These are phyloP conservation scores for Monochamus alternatus DNA, from an alignment of 2,888 invertebrate genomes.

Conservation along the genomic window DNA sequence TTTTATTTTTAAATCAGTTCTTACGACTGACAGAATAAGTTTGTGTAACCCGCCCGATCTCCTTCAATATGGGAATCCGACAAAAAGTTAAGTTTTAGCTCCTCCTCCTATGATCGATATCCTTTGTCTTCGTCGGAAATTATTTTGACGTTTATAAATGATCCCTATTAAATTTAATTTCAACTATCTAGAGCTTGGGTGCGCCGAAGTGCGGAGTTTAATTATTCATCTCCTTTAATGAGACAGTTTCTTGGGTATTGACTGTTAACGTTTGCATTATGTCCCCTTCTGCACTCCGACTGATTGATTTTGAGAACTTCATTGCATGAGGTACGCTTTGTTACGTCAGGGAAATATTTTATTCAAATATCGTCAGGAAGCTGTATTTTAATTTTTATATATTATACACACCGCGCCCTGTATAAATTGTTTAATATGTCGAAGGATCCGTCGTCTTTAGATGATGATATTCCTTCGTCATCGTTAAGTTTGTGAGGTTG, in stretches of 20 bases:
- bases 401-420: no score
- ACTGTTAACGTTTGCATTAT: not conserved
- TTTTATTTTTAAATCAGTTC: not conserved
- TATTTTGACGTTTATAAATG: conserved; percentile 13
- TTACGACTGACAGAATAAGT: not conserved
- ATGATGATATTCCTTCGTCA: no score
- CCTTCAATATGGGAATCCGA: not conserved
- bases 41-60: not conserved
- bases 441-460: no score
- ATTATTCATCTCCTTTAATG: conserved; percentile 15
- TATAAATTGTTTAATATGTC: no score
- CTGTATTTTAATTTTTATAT: no score
- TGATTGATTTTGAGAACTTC: not conserved
- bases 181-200: conserved; percentile 3
- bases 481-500: no score
- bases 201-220: not conserved
- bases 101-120: conserved; percentile 7
- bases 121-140: conserved; percentile 1
- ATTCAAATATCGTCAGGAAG: no score
- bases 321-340: no score
- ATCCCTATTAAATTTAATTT: conserved; percentile 21
- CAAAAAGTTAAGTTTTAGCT: not conserved
- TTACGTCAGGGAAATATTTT: no score
- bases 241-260: not conserved
- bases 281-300: not conserved